Base-by-base conservation (phyloP, 2,113 vertebrate species). In the Peromyscus maniculatus region DNA sequence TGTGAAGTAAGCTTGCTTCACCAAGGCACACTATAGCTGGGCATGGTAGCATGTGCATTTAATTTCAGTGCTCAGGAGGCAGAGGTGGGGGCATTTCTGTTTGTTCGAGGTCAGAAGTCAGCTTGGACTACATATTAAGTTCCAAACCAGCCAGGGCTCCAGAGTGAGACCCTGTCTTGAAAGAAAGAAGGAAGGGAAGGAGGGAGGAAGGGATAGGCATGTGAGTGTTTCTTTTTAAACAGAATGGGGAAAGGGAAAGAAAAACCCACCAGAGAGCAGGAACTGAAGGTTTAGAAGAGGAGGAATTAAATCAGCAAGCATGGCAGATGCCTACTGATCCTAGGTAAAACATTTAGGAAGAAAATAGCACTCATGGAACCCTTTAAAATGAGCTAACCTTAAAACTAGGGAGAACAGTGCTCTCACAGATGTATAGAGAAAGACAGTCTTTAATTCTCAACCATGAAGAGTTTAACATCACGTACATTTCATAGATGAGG, bases 191-290 rank as follows among this genome's bases (percentile, higher is more conserved):
- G 2, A 15, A 24, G 7, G n/a, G 17, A 87, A 86, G 17, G 2
- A 43, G 31, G 52, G 24, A 64, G 57, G 11, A 39, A 9, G 31
- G 80, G 21, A 55, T 55, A 55, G 52, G 52, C 8, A 55, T 55
- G 11, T 55, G 52, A 55, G 36, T 39, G 24, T 39, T 96, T 96
- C 43, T 91, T 86, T 94, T 26, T 62, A 39, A 83, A 39, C 12
- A 39, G 59, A 26, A n/a, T 39, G 36, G 36, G 10, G 59, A 22
- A 83, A 82, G 79, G 36, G n/a, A 84, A 84, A 7, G n/a, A 84
- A 91, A 92, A 92, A 92, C 57, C 4, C 57, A 90, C 79, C 49
- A 33, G n/a, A 62, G 28, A 95, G 59, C 9, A 66, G 75, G 87
- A 62, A 66, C 55, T 3, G 6, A 95, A 74, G 28, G 88, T 24